Evolutionary conservation across 2,888 invertebrate species (phyloP).

Genomic region (Ypsolopha sequella): DNA sequence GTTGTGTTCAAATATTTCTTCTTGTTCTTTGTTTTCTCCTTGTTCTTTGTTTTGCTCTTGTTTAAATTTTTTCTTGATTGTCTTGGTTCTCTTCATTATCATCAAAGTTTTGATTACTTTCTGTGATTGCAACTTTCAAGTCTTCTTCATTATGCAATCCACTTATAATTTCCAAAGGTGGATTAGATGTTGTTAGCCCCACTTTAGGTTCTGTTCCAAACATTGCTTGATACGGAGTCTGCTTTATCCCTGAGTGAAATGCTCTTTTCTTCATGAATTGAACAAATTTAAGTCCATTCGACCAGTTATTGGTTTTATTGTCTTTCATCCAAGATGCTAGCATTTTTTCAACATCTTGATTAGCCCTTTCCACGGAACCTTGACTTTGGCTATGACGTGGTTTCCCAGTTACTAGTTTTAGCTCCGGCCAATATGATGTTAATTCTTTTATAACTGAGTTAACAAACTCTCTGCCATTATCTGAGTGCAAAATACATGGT

Average conservation of each 20-base stretch:
- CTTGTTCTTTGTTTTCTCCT: too few relatives aligned
- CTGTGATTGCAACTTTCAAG: not conserved
- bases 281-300: conserved; percentile 26
- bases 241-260: conserved; percentile 22
- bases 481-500: too few relatives aligned
- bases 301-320: conserved; percentile 25
- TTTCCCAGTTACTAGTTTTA: conserved; percentile 25
- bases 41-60: too few relatives aligned
- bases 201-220: conserved; percentile 14
- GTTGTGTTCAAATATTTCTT: too few relatives aligned
- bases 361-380: conserved; percentile 22
- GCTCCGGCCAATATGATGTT: conserved; percentile 18
- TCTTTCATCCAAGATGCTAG: conserved; percentile 23
- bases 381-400: conserved; percentile 24
- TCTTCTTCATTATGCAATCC: not conserved
- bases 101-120: not conserved
- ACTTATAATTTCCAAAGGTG: conserved; percentile 3
- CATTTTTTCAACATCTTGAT: conserved; percentile 28
- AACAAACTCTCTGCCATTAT: too few relatives aligned
- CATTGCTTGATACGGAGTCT: conserved; percentile 23
- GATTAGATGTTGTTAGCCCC: conserved; percentile 4
- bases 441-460: too few relatives aligned
- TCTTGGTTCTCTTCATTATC: too few relatives aligned
- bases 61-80: too few relatives aligned
- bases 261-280: conserved; percentile 31